phyloP scores from a whole-genome alignment of 2,113 vertebrate species.

The Peromyscus polionotus region DNA sequence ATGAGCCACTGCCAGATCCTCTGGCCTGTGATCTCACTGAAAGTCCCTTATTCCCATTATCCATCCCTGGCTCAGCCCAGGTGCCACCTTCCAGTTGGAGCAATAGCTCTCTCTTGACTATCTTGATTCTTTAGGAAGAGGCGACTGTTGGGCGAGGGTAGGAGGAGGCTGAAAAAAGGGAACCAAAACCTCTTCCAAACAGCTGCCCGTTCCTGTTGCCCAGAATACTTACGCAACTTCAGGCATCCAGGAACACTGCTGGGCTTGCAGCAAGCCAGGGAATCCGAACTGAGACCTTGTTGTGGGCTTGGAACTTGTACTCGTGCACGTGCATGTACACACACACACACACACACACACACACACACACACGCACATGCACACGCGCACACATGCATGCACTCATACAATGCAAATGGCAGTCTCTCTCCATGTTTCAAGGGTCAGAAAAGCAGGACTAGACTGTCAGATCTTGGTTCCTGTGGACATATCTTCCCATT shows the following conservation, averaged over 20 bases:
- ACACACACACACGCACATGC: not conserved
- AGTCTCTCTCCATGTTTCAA: not conserved
- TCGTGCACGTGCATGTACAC: not conserved
- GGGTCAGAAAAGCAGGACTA: not conserved
- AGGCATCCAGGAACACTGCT: too few species aligned
- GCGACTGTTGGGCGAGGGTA: too few species aligned
- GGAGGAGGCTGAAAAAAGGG: not conserved
- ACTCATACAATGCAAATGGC: not conserved
- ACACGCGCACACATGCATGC: fast-evolving
- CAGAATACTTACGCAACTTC: not conserved
- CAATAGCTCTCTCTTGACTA: not conserved
- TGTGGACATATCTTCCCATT: not conserved
- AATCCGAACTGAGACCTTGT: not conserved
- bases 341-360: too few species aligned
- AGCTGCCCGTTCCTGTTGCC: not conserved
- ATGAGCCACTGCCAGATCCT: not conserved
- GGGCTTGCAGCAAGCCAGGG: not conserved
- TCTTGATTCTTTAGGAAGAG: not conserved
- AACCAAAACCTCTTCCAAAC: not conserved
- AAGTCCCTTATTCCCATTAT: not conserved
- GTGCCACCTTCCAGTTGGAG: not conserved
- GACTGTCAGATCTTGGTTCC: not conserved
- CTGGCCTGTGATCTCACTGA: not conserved
- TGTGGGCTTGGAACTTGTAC: not conserved
- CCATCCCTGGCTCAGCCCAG: not conserved